Evolutionary conservation across 2,888 invertebrate species (phyloP), one percentile per base, ranked within the genome.

Genomic region (Nomada ruficornis): DNA sequence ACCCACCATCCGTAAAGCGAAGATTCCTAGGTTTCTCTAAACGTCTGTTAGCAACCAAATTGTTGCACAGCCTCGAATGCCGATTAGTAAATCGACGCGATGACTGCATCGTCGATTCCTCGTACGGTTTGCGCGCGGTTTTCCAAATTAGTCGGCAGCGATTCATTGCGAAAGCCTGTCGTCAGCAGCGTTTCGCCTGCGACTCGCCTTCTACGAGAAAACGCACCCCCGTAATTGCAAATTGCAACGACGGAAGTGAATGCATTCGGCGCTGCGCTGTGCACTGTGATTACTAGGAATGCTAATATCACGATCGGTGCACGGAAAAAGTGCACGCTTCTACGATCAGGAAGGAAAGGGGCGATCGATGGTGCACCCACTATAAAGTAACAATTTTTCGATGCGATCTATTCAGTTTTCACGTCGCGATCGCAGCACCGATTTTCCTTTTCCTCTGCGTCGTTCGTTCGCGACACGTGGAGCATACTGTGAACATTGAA

Each of bases 311-410:
- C 77, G 82, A 80, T 72, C 80, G 82, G 54, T 77, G 80, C 79
- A 83, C 80, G 80, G 75, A 80, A 88, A 85, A 84, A 80, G 75
- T 86, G 77, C 80, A 85, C 60, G 83, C 70, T 89, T 85, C 75
- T 71, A 77, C 73, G 85, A 81, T 77, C 77, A 81, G 86, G 79
- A 87, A 86, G 87, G 76, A 86, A 84, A 78, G 83, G 88, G 88
- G 64, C 85, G 88, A 74, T 79, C 89, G 80, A 89, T 90, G 86
- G 88, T 68, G 59, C 75, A 64, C 59, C 74, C 85, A 74, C 87
- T 91, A 91, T 91, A 91, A 89, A 90, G 79, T 83, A 68, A 85
- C 72, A 81, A 86, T 80, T 84, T 85, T 59, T 79, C 75, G 15
- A 42, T 10, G 60, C 69, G 47, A 26, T 63, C 57, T 62, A 50